Base-by-base conservation (phyloP, 2,888 invertebrate species). In the Scaptodrosophila latifasciaeformis region DNA sequence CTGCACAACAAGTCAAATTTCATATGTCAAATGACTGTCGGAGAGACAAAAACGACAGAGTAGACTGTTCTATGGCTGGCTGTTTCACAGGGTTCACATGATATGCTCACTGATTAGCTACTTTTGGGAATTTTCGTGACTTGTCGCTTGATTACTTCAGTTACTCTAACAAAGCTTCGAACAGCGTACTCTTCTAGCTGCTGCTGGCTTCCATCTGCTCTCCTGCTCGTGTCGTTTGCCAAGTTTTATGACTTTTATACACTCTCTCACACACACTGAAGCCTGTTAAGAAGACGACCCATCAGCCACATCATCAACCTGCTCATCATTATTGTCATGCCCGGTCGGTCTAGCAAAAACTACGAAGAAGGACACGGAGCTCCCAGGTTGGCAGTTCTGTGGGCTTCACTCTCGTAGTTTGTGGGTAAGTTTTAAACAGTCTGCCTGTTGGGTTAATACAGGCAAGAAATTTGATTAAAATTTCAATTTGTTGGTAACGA, bases 51-150 rank as follows among this genome's bases (percentile, higher is more conserved):
- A n/a, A n/a, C n/a, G n/a, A n/a, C n/a, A n/a, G n/a, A n/a, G n/a
- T n/a, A n/a, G n/a, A n/a, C n/a, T n/a, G n/a, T n/a, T n/a, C n/a
- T n/a, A n/a, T n/a, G n/a, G n/a, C n/a, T n/a, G n/a, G n/a, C n/a
- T n/a, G n/a, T n/a, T n/a, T n/a, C n/a, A n/a, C n/a, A n/a, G n/a
- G n/a, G n/a, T n/a, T n/a, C n/a, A 49, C 53, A 61, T 68, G 61
- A 70, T 67, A 68, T 59, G 48, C 59, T 59, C 59, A 69, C 65
- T 75, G 79, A 75, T 75, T 76, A 75, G 72, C 69, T 72, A 49
- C 72, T 48, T 67, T 75, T 62, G 72, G 65, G 69, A 67, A 69
- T 69, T 64, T 65, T 64, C 67, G 69, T 68, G 61, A 62, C 63
- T 64, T 67, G 69, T 64, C 72, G 64, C 62, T 71, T 76, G 69